These are phyloP conservation scores for Noctua pronuba DNA, from an alignment of 2,888 invertebrate species.

Conservation along the genomic window DNA sequence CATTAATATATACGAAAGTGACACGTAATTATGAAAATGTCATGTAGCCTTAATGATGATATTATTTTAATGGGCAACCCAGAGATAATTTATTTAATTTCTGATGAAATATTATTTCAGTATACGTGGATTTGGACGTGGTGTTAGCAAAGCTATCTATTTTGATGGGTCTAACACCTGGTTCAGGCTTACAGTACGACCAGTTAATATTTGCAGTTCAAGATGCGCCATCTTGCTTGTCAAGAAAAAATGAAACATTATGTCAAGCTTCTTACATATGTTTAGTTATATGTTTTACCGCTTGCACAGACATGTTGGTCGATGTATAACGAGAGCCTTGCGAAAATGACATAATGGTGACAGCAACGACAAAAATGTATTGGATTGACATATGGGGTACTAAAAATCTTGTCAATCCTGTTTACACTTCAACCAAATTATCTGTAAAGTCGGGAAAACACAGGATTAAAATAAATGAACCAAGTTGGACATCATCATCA, in stretches of 20 bases:
- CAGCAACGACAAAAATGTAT: too few species aligned
- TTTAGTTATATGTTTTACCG: too few species aligned
- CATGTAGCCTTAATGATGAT: slow-evolving; percentile 60
- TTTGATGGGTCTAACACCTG: slow-evolving; percentile 16
- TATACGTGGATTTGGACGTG: slow-evolving; percentile 6
- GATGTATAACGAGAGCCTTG: too few species aligned
- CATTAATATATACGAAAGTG: slow-evolving; percentile 51
- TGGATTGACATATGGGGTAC: too few species aligned
- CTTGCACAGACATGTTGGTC: too few species aligned
- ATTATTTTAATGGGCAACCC: slow-evolving; percentile 62
- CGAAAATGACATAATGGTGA: too few species aligned
- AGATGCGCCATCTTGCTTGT: not conserved
- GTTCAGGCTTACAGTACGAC: not conserved
- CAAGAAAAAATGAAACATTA: not conserved
- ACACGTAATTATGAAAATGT: slow-evolving; percentile 63
- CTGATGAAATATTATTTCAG: slow-evolving; percentile 49
- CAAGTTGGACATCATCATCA: too few species aligned
- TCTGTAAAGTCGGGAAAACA: too few species aligned
- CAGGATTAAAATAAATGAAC: not conserved
- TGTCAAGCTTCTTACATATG: not conserved
- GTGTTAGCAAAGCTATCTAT: not conserved
- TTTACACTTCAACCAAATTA: not conserved
- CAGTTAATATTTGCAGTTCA: not conserved
- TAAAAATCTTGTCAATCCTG: too few species aligned
- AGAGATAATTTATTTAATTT: slow-evolving; percentile 52